Evolutionary conservation across 2,113 vertebrate species (phyloP).

Genomic region (Glaucomys volans): DNA sequence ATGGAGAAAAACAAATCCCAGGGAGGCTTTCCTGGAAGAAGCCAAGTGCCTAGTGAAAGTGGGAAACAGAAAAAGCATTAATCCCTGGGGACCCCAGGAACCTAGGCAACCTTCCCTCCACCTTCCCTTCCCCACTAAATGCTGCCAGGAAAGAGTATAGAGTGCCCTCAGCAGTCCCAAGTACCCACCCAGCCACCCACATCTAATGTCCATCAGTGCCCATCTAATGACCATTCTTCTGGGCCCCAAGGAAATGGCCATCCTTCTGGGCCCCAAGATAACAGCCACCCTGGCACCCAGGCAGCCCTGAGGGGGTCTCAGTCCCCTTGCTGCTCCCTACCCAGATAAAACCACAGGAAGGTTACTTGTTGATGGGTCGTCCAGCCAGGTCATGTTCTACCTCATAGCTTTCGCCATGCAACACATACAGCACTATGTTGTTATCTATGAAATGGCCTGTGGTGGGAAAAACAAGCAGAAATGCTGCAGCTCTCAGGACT

Average conservation of each 20-base stretch:
- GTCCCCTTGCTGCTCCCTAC: constrained; percentile 13
- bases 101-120: neutral
- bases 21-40: neutral
- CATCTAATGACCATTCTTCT: neutral
- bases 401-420: constrained; percentile 91
- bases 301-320: neutral
- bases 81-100: neutral
- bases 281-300: neutral
- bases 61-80: neutral
- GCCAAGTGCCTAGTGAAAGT: too few relatives aligned
- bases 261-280: neutral
- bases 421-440: constrained; percentile 94
- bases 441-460: constrained; percentile 96
- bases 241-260: too few relatives aligned
- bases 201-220: neutral
- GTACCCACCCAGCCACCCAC: neutral
- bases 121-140: neutral
- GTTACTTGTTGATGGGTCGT: constrained; percentile 91
- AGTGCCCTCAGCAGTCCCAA: neutral
- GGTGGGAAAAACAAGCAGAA: constrained; percentile 80
- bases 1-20: neutral
- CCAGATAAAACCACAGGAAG: constrained; percentile 57
- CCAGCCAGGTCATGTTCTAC: constrained; percentile 93
- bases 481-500: neutral
- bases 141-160: neutral